Conservation (phyloP, 2,113 vertebrate genomes). For the Mesitornis unicolor region DNA sequence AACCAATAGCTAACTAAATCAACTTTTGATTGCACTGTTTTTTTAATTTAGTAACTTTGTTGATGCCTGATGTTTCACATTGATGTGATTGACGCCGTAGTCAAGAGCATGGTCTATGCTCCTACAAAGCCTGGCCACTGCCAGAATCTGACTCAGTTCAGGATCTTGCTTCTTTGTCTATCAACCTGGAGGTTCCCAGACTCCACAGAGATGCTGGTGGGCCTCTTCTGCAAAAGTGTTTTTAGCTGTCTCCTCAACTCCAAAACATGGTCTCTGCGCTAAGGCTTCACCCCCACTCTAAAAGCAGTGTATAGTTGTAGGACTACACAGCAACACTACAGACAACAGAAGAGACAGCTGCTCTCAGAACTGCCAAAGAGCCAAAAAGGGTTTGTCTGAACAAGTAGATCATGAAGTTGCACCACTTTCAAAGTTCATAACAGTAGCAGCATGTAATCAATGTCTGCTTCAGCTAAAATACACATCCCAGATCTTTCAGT, state of each 20-base stretch:
- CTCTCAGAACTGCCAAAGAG: not conserved
- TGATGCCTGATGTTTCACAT: not conserved
- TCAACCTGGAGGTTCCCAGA: not conserved
- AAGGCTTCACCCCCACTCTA: not conserved
- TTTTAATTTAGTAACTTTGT: not conserved
- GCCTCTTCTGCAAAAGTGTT: not conserved
- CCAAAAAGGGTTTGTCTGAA: slow-evolving; percentile 5
- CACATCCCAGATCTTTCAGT: slow-evolving; percentile 3
- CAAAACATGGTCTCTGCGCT: not conserved
- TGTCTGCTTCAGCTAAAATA: not conserved
- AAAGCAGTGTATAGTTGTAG: not conserved
- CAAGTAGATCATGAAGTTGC: not conserved
- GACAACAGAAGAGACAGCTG: slow-evolving; percentile 23
- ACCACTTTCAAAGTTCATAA: not conserved
- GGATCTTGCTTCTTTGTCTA: not conserved
- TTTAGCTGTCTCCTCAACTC: not conserved
- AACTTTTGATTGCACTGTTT: not conserved
- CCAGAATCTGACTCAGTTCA: not conserved
- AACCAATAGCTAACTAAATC: not conserved
- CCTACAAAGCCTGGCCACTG: not conserved
- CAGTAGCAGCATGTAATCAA: not conserved
- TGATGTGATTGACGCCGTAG: not conserved
- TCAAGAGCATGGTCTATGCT: not conserved
- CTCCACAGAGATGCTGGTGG: not conserved
- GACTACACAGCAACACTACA: not conserved